Evolutionary conservation across 2,113 vertebrate genomes (phyloP).

Genomic region (Ochotona princeps): DNA sequence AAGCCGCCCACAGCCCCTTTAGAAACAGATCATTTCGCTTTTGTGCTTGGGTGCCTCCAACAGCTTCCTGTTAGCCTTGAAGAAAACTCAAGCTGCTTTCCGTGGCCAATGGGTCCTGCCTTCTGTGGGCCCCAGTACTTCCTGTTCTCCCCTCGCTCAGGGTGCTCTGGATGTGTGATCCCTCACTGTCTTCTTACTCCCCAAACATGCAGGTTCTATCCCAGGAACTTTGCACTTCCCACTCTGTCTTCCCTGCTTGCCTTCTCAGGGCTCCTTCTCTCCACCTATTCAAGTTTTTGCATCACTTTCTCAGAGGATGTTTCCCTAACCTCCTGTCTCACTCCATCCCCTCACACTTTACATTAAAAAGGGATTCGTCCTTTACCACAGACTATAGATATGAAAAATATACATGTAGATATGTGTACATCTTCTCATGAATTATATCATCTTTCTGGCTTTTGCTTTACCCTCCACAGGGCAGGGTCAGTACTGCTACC

Average conservation of each 20-base stretch:
- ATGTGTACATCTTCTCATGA: neutral
- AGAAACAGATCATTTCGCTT: neutral
- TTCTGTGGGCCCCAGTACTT: neutral
- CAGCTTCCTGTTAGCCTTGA: neutral
- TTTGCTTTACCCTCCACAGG: neutral
- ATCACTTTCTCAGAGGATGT: neutral
- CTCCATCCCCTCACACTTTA: neutral
- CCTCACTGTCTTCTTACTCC: neutral
- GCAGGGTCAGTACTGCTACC: neutral
- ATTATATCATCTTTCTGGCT: neutral
- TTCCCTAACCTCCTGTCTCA: neutral
- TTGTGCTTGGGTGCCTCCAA: neutral
- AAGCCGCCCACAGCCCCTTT: neutral
- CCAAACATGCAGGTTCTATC: neutral
- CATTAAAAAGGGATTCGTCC: neutral
- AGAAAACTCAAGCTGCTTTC: neutral
- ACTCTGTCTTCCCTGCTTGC: neutral
- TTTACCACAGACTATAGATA: neutral
- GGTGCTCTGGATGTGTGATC: neutral
- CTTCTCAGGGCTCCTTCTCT: neutral
- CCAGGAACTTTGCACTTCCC: neutral
- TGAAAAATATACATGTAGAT: neutral
- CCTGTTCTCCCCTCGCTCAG: neutral
- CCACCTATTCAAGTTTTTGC: neutral
- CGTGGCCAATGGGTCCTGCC: neutral